A percentile compares a stretch with the other conserved stretches of the same genome.
phyloP scores from a whole-genome alignment of 1,140 invertebrate genomes.

The Anastrepha obliqua region DNA sequence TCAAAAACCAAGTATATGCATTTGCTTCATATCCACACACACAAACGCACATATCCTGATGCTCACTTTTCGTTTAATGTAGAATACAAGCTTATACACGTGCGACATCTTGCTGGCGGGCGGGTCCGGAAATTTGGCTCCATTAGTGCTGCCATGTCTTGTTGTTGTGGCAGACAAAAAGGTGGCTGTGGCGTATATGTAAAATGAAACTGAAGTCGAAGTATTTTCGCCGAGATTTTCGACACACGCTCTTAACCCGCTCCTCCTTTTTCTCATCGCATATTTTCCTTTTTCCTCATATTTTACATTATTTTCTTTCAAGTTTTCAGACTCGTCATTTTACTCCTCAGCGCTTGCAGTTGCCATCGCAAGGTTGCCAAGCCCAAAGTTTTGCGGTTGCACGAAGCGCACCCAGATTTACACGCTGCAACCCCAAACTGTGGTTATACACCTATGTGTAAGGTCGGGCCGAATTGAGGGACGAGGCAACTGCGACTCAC shows the following conservation, averaged over 20 bases:
- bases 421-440: not conserved
- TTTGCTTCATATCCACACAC: too few species aligned
- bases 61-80: not conserved
- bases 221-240: not conserved
- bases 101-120: not conserved
- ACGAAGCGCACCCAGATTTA: slow-evolving; percentile 1
- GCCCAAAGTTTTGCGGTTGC: not conserved
- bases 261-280: too few species aligned
- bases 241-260: too few species aligned
- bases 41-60: too few species aligned
- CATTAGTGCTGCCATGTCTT: not conserved
- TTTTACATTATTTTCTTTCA: not conserved
- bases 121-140: slow-evolving; percentile 7
- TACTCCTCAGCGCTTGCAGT: not conserved
- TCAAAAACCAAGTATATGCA: too few species aligned
- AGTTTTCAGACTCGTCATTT: not conserved
- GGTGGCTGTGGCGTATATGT: not conserved
- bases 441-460: not conserved
- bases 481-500: not conserved
- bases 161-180: not conserved
- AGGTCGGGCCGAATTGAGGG: not conserved
- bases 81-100: not conserved
- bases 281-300: not conserved
- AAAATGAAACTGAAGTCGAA: not conserved
- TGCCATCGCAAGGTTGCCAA: not conserved